Percentiles rank a stretch among this genome's conserved stretches.
Evolutionary conservation across 37 sponge, comb jelly and placozoan species (phyloP).

Genomic region (Oscarella lobularis): DNA sequence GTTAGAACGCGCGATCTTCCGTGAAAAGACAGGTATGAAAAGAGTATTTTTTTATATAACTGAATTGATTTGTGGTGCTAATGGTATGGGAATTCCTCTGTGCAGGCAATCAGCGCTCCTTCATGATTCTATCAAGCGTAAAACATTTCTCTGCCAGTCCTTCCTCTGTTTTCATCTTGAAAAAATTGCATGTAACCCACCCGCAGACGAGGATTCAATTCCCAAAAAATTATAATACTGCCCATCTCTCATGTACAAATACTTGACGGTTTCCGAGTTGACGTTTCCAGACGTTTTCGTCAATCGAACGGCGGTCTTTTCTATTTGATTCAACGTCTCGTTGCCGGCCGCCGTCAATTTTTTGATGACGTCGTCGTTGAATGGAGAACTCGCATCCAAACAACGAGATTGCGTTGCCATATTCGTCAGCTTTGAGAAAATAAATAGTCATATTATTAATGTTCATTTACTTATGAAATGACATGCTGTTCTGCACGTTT

Average conservation of each 20-base stretch:
- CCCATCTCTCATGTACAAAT: constrained; percentile 79
- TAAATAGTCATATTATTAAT: neutral
- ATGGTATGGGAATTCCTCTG: too few relatives aligned
- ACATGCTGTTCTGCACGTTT: constrained; percentile 83
- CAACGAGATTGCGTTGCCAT: constrained; percentile 93
- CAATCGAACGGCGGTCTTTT: constrained; percentile 86
- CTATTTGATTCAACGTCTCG: too few relatives aligned
- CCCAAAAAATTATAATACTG: constrained; percentile 79
- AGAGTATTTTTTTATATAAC: too few relatives aligned
- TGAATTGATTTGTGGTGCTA: too few relatives aligned
- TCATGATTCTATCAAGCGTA: too few relatives aligned
- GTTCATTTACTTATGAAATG: neutral
- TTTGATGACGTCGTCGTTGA: constrained; percentile 93
- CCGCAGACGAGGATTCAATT: constrained; percentile 85
- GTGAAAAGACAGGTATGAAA: too few relatives aligned
- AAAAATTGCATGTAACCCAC: too few relatives aligned
- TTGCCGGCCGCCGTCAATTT: too few relatives aligned
- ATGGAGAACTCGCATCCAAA: constrained; percentile 96
- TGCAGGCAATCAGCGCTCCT: too few relatives aligned
- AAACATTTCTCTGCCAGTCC: too few relatives aligned
- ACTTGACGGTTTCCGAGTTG: constrained; percentile 97
- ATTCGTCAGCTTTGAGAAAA: constrained; percentile 86
- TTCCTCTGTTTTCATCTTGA: too few relatives aligned
- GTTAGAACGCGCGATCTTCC: too few relatives aligned
- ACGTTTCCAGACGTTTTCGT: constrained; percentile 97